Base-by-base conservation (phyloP, 92 coral and sea anemone species). In the Parazoanthus atlanticus region DNA sequence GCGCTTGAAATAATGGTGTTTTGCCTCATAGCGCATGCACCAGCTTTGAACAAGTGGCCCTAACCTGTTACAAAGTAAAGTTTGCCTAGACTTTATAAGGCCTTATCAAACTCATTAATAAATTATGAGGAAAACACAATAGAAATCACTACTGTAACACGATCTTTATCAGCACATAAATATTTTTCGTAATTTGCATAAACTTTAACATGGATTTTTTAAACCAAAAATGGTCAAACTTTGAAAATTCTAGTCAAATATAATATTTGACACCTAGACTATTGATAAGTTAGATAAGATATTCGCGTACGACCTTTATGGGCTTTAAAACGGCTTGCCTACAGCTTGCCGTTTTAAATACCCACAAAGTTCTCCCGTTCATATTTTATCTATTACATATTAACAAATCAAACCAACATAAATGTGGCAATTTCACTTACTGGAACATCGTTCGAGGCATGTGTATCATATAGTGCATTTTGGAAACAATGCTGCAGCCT, bases 11-110 rank as follows among this genome's bases (percentile, higher is more conserved):
- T 93, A 92, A 36, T 90, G 94, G 88, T 93, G 94, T 74, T 93
- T 93, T 74, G 90, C 96, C 67, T 93, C 94, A 90, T 78, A 93
- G 10, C 91, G 89, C 96, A 91, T 93, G 41, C 91, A 91, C 96
- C 96, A 93, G 74, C 93, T 93, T 30, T 84, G 65, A 52, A 93
- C 92, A 11, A 92, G 92, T 28, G 96, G 94, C n/a, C 96, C 96
- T 56, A 89, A 43, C 76, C 96, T 94, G n/a, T n/a, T n/a, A n/a
- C n/a, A n/a, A n/a, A n/a, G n/a, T n/a, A n/a, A n/a, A n/a, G n/a
- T n/a, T n/a, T n/a, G n/a, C n/a, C n/a, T n/a, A n/a, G n/a, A n/a
- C n/a, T n/a, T 79, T 79, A 72, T 75, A 78, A 23, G 72, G 26
- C 17, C 41, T 74, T 38, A 58, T 43, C 38, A 77, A 84, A 33